A percentile compares a stretch with the other conserved stretches of the same genome.
Conservation (phyloP, 2,797 vertebrate genomes). For the Triplophysa bombifrons region DNA sequence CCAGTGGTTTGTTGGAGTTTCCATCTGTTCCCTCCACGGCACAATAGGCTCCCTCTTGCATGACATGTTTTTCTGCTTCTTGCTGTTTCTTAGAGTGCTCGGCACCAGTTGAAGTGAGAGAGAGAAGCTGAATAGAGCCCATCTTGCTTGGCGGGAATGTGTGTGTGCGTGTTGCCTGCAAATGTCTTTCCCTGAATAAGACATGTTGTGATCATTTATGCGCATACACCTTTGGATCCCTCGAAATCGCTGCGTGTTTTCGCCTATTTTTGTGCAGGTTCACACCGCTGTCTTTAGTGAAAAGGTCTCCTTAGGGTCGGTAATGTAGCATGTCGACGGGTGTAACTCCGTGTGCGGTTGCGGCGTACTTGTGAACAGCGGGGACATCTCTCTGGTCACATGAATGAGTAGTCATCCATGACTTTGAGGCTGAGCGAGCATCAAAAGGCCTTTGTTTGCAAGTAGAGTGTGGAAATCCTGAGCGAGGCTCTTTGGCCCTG, state of each 20-base stretch:
- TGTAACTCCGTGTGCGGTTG: conserved; percentile 23
- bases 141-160: conserved; percentile 44
- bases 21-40: conserved; percentile 64
- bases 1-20: conserved; percentile 62
- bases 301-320: conserved; percentile 9
- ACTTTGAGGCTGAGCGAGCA: conserved; percentile 59
- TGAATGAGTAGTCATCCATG: conserved; percentile 57
- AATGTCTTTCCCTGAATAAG: conserved; percentile 19
- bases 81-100: conserved; percentile 42
- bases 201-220: conserved; percentile 20
- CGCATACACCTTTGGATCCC: not conserved
- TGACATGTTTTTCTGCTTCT: conserved; percentile 67
- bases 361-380: conserved; percentile 27
- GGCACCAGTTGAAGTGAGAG: conserved; percentile 45
- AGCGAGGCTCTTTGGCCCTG: conserved; percentile 51
- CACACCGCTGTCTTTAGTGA: not conserved
- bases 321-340: conserved; percentile 5
- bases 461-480: conserved; percentile 57
- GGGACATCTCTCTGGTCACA: conserved; percentile 53
- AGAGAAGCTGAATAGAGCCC: conserved; percentile 42
- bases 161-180: conserved; percentile 19
- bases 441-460: conserved; percentile 74
- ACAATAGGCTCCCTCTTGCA: conserved; percentile 66
- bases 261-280: conserved; percentile 4
- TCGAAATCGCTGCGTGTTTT: not conserved